Evolutionary conservation across 2,113 vertebrate species (phyloP).

Genomic region (Podarcis muralis): DNA sequence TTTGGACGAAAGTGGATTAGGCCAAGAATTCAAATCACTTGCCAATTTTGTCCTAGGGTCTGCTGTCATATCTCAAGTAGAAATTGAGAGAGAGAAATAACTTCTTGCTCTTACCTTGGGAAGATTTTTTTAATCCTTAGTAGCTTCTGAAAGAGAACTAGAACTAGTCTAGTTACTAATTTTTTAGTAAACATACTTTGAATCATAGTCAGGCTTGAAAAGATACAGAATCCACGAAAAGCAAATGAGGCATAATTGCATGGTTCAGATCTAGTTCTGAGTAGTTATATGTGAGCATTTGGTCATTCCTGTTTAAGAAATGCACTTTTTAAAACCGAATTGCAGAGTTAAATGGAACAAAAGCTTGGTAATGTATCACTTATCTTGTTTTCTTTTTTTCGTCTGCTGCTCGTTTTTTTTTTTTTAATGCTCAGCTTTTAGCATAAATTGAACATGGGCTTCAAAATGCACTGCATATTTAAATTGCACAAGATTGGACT

Average conservation of each 20-base stretch:
- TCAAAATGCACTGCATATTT: neutral
- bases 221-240: neutral
- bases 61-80: neutral
- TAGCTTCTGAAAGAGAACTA: neutral
- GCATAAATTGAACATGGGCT: neutral
- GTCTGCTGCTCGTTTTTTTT: too few species aligned
- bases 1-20: neutral
- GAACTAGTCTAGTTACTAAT: neutral
- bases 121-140: neutral
- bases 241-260: neutral
- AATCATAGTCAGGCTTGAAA: neutral
- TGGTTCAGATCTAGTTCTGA: neutral
- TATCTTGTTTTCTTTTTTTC: neutral
- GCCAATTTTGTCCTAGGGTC: neutral
- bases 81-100: neutral
- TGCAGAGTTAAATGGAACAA: slow-evolving; percentile 4
- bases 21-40: neutral
- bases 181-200: neutral
- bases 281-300: neutral
- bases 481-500: neutral
- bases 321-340: neutral
- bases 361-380: neutral
- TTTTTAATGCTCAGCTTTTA: neutral
- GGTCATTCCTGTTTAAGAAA: slow-evolving; percentile 7
- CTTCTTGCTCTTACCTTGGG: neutral